Percentiles rank a stretch among this genome's conserved stretches.
Conservation (phyloP, 2,888 invertebrate genomes). For the Schizaphis graminum region DNA sequence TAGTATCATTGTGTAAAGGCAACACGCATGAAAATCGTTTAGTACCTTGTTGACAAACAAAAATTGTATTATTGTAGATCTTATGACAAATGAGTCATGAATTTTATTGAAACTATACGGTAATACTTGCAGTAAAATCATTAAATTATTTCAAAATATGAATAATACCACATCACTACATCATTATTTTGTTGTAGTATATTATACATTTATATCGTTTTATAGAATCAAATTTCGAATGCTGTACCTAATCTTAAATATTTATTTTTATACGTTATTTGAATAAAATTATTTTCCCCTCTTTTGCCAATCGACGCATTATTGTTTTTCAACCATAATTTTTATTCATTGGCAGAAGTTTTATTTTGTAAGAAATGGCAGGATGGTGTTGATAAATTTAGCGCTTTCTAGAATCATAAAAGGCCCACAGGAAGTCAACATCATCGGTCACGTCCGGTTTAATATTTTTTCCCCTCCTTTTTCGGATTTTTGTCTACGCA, state of each 20-base stretch:
- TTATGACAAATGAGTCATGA: not conserved
- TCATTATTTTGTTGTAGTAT: not conserved
- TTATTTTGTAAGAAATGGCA: constrained; percentile 27
- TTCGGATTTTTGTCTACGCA: not conserved
- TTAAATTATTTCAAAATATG: not conserved
- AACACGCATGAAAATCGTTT: not conserved
- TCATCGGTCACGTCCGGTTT: constrained; percentile 60
- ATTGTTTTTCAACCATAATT: not conserved
- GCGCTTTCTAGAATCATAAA: constrained; percentile 56
- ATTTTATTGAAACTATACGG: not conserved
- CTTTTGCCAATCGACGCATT: not conserved
- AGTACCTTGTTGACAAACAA: not conserved
- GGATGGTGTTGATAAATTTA: constrained; percentile 54
- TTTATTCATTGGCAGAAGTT: constrained; percentile 6
- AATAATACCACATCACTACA: not conserved
- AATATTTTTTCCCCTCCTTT: constrained; percentile 45
- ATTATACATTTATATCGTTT: not conserved
- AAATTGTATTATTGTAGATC: not conserved
- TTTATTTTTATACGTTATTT: constrained; percentile 33
- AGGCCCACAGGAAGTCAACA: constrained; percentile 64
- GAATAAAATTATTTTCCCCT: not conserved
- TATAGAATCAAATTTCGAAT: not conserved
- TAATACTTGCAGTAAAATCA: not conserved
- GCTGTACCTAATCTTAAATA: not conserved
- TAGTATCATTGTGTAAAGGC: not conserved